Base-by-base conservation (phyloP, 2,888 invertebrate species). In the Coelogynopora nodosa region DNA sequence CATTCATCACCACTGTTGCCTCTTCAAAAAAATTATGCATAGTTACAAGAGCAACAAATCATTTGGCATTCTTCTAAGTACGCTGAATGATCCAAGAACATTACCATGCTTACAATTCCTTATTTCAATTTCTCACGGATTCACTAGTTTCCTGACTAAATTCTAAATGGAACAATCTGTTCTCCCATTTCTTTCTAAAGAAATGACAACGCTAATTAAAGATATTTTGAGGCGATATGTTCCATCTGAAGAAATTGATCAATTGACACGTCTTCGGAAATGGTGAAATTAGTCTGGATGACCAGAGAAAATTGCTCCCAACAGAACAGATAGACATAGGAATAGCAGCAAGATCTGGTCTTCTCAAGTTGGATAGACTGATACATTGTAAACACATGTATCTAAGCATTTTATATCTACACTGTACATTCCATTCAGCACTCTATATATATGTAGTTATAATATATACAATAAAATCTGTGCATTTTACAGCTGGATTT, bases 181-280 rank as follows among this genome's bases (percentile, higher is more conserved):
- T 31, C 30, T 82, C 31, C 82, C 31, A 30, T 82, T 82, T 82
- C 82, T 82, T 29, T 31, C 23, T 30, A 23, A 82, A 82, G 82
- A 82, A 82, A 31, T 82, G 30, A 82, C 31, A 31, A 30, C 28
- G 82, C 82, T 82, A 5, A 82, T 26, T 29, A 82, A 82, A 82
- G 31, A 23, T 31, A 23, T 82, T 31, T 31, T 82, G 29, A 82
- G 82, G 27, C 82, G 29, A 82, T 82, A 82, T 82, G 82, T 82
- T 82, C 29, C 82, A 31, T 82, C 82, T 31, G 82, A 82, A 82
- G 82, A 82, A 31, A 31, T 82, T 13, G 82, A 82, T 31, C 82
- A 82, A 31, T 23, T 82, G 31, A 82, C 29, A 31, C 27, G n/a
- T n/a, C n/a, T n/a, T n/a, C n/a, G n/a, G n/a, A n/a, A n/a, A n/a